Percentiles rank a stretch among this genome's conserved stretches.
These are phyloP conservation scores for Caenorhabditis sp. DNA, from an alignment of 2,888 invertebrate genomes.

Conservation along the genomic window DNA sequence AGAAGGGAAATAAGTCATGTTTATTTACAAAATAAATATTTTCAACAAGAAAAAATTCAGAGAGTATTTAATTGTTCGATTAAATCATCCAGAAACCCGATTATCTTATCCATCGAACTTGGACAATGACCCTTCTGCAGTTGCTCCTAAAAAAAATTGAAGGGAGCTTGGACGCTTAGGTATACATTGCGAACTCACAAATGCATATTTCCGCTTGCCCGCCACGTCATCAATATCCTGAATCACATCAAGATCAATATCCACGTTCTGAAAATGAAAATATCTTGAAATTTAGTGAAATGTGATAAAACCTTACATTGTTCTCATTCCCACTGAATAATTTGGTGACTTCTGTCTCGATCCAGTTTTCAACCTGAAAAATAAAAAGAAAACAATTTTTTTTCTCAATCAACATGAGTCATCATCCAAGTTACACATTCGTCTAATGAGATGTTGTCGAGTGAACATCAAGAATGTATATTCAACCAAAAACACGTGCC, in stretches of 20 bases:
- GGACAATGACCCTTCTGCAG: constrained; percentile 50
- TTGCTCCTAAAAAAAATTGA: constrained; percentile 31
- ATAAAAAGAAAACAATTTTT: no score
- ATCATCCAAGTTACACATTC: no score
- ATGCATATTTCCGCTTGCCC: constrained; percentile 46
- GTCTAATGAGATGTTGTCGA: no score
- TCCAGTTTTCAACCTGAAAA: constrained; percentile 48
- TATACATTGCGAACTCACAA: constrained; percentile 24
- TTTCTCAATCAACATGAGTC: no score
- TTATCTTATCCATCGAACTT: constrained; percentile 55
- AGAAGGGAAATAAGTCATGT: not conserved
- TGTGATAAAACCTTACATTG: constrained; percentile 27
- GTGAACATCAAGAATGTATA: no score
- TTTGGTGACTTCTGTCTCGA: constrained; percentile 49
- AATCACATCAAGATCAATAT: constrained; percentile 50
- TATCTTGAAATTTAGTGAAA: not conserved
- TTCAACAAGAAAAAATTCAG: constrained; percentile 19
- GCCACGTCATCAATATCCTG: constrained; percentile 44
- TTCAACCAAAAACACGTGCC: no score
- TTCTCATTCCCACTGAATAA: constrained; percentile 56
- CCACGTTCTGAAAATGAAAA: constrained; percentile 42
- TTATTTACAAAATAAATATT: constrained; percentile 1
- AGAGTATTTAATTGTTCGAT: constrained; percentile 46
- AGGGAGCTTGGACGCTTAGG: no score
- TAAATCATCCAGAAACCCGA: constrained; percentile 49